These are phyloP conservation scores for Dromas ardeola DNA, from an alignment of 2,113 vertebrate species.

Conservation along the genomic window DNA sequence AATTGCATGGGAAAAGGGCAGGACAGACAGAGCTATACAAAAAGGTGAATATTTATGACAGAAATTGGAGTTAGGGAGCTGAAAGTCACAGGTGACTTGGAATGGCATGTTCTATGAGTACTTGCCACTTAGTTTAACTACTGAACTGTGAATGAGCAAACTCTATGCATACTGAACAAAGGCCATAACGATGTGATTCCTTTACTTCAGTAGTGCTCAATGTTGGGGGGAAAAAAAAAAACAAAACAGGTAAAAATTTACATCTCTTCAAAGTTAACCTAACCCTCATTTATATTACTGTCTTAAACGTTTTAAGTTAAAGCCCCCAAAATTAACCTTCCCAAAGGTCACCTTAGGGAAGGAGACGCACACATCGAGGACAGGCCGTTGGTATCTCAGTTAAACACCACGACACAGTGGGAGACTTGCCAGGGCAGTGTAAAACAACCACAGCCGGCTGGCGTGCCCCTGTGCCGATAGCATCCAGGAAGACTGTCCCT, in stretches of 20 bases:
- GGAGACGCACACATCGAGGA: accelerated
- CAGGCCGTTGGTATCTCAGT: neutral
- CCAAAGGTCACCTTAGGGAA: neutral
- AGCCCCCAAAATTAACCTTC: neutral
- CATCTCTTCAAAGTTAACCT: neutral
- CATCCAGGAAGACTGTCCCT: neutral
- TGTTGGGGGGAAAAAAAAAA: accelerated
- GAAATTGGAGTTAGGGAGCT: neutral
- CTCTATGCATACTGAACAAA: neutral
- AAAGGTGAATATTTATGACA: neutral
- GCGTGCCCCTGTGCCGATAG: accelerated
- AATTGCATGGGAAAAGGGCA: neutral
- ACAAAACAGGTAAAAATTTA: neutral
- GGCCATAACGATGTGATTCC: neutral
- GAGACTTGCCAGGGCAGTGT: neutral
- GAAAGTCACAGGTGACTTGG: neutral
- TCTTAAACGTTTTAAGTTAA: neutral
- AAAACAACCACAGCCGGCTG: neutral
- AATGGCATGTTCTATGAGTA: neutral
- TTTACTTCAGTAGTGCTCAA: neutral
- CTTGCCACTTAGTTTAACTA: neutral
- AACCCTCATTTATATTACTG: neutral
- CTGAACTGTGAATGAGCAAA: neutral
- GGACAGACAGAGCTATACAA: neutral
- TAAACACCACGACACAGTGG: neutral